Base-by-base conservation (phyloP, 1,140 invertebrate genomes). In the Trichonephila clavata region DNA sequence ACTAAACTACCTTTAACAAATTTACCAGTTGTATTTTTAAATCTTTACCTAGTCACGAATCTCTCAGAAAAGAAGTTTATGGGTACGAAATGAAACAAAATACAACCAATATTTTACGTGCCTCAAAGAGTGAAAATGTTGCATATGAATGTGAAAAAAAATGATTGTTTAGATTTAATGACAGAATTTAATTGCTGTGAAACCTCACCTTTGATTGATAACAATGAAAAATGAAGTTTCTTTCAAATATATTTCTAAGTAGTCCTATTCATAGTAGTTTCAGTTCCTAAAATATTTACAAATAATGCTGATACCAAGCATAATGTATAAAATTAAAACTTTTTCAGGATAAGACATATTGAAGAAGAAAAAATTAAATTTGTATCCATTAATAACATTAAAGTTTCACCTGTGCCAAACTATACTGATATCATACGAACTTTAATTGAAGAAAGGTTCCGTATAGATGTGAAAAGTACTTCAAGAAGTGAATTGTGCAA, bases 31-130 rank as follows among this genome's bases (percentile, higher is more conserved):
- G 65, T 94, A 71, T 80, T n/a, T n/a, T 94, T 39, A 86, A 94
- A 63, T 94, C 94, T 24, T 93, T 94, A 24, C 84, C 94, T 94
- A 95, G 94, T 94, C 94, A 94, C 59, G 87, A 68, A 89, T 50
- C 61, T 60, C 27, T 61, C 61, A 21, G 27, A 27, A 59, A 68
- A 18, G 27, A 84, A 50, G 20, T 18, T 32, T 18, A 68, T n/a
- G 71, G 32, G 1, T 81, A n/a, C n/a, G 39, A 43, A 59, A 50
- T 21, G 13, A 84, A 87, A 43, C 3, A 61, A 81, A 93, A n/a
- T 4, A 63, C 39, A 43, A 50, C 63, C 2, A 84, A 43, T 86
- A 21, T 32, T 83, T 68, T 93, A 8, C 16, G 77, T 5, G 68
- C 87, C 18, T 93, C 93, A 20, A 93, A 89, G 27, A 93, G 93